Base-by-base conservation (phyloP, 2,888 invertebrate species). In the Boloria selene region DNA sequence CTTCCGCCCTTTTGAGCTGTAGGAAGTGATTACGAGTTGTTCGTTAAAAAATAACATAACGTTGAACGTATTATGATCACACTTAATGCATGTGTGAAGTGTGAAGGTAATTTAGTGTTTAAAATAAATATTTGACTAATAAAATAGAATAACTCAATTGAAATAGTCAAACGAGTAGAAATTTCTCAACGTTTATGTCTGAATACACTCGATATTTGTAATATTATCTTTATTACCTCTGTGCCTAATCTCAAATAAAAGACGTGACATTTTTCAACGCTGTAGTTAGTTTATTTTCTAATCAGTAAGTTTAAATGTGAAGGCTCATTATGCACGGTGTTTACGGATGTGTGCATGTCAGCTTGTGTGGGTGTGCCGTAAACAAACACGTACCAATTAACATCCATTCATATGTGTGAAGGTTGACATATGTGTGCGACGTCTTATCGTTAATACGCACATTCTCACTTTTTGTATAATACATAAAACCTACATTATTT, bases 1-100 rank as follows among this genome's bases (percentile, higher is more conserved):
- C 88, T 91, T 90, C 91, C 91, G 89, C 90, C 86, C 88, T 89
- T 56, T 88, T 84, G 83, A 82, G 80, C 81, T 86, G 86, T 89
- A 90, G 89, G 90, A 90, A 92, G 88, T 87, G 89, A 90, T 90
- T 90, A 86, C 85, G 81, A 85, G 81, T 76, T 82, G 80, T 79
- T 81, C 78, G 77, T 83, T 83, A 85, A 85, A 87, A 88, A 88
- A 88, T 80, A 84, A 86, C 83, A 85, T 86, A 84, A 84, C 79
- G 85, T 86, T 79, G 79, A 80, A 79, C 78, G 77, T 80, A 77
- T 80, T 85, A 81, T n/a, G n/a, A n/a, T 76, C 82, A 80, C 82
- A 81, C 81, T 77, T 80, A 81, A 81, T 80, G 75, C 67, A 76
- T 72, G 78, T 82, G 81, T 77, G 82, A 84, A 84, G 31, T 82